Evolutionary conservation across 2,797 vertebrate genomes (phyloP).

Genomic region (Macrochelys suwanniensis): DNA sequence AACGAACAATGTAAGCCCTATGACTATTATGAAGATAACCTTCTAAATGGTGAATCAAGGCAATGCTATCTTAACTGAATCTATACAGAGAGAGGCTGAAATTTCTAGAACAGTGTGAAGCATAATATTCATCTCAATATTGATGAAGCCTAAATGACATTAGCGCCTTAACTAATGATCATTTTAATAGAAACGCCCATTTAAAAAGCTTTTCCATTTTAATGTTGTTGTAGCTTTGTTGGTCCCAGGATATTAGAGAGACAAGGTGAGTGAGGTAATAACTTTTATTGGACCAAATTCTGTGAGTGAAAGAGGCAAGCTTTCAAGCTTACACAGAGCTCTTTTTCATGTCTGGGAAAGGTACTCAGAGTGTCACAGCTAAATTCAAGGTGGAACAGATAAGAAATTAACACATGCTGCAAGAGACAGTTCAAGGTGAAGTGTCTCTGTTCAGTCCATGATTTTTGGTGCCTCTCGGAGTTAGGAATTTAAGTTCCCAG

Average conservation of each 20-base stretch:
- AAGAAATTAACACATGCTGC: no score
- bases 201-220: not conserved
- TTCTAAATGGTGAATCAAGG: not conserved
- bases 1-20: not conserved
- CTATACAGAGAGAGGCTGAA: not conserved
- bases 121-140: not conserved
- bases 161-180: not conserved
- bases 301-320: not conserved
- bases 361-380: no score
- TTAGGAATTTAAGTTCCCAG: not conserved
- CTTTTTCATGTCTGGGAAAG: not conserved
- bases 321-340: not conserved
- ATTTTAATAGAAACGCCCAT: not conserved
- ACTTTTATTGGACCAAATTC: not conserved
- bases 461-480: not conserved
- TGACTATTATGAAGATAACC: not conserved
- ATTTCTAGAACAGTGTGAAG: not conserved
- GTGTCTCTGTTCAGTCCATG: not conserved
- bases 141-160: not conserved
- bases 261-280: not conserved
- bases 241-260: not conserved
- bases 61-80: not conserved
- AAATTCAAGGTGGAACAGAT: no score
- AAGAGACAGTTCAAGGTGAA: not conserved
- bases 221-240: not conserved